Base-by-base conservation (phyloP, 2,888 invertebrate species). In the Thelaira solivaga region DNA sequence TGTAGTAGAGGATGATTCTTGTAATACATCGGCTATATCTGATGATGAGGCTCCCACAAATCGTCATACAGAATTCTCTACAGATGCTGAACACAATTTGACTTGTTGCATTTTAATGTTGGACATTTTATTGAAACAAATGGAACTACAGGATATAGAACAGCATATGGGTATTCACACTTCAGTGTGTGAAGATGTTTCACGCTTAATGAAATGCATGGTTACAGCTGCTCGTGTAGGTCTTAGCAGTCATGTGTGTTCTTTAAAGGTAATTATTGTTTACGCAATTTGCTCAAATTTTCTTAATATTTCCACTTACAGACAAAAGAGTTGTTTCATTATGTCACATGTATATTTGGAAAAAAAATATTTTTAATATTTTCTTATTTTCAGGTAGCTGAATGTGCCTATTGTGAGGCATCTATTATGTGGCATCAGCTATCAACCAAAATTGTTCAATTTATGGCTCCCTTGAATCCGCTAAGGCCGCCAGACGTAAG, bases 41-140 rank as follows among this genome's bases (percentile, higher is more conserved):
- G 94, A 94, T 82, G 93, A 94, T 81, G 92, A 93, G 85, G 91
- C 91, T 4, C 92, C 92, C 1, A 90, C 91, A 11, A 90, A 91
- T 18, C 90, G 92, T 51, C 91, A 91, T 79, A 92, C 92, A 75
- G 93, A 93, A 84, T 94, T 94, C 68, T 93, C 94, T 81, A 91
- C 92, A 0, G 93, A 93, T 82, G 91, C 92, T 13, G 94, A 94
- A 84, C 90, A 93, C 62, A 96, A 97, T 88, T 90, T 98, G n/a
- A 95, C 96, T 0, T 98, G 98, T 86, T 98, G 97, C 87, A 96
- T 98, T 81, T 92, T 98, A 39, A 98, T 99, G 97, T 90, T 99
- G 80, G 99, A 99, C 86, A 94, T 98, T 82, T 90, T 98, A 53
- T 90, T 98, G 11, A 97, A 97, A 90, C 99, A 99, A 93, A 93